A percentile compares a stretch with the other conserved stretches of the same genome.
Conservation (phyloP, 2,888 invertebrate species). For the Drosophila eohydei region DNA sequence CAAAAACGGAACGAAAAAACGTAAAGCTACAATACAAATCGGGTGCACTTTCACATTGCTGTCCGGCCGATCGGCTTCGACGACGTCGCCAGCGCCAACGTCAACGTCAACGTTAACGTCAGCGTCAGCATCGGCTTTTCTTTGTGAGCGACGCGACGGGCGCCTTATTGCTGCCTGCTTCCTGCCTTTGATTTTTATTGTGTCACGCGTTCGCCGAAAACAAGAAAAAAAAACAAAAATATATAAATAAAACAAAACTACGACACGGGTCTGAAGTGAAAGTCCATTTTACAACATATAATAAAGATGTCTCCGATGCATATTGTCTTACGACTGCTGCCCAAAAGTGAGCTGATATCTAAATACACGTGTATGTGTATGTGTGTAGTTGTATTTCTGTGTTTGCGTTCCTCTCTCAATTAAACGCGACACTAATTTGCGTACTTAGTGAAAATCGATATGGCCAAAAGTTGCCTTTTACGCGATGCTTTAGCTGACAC, state of each 20-base stretch:
- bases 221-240: constrained; percentile 18
- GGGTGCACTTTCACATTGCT: constrained; percentile 61
- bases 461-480: constrained; percentile 33
- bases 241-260: constrained; percentile 26
- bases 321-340: constrained; percentile 30
- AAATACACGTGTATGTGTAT: constrained; percentile 7
- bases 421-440: constrained; percentile 61
- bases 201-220: constrained; percentile 67
- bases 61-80: constrained; percentile 47
- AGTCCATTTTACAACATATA: constrained; percentile 40
- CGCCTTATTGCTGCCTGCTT: constrained; percentile 35
- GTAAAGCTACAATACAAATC: constrained; percentile 42
- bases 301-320: constrained; percentile 42
- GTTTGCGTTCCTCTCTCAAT: constrained; percentile 56
- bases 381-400: constrained; percentile 26
- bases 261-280: constrained; percentile 43
- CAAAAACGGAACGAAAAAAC: constrained; percentile 32
- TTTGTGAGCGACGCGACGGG: constrained; percentile 41
- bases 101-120: constrained; percentile 15
- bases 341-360: constrained; percentile 38
- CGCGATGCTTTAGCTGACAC: constrained; percentile 14
- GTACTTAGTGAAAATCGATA: constrained; percentile 75
- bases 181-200: constrained; percentile 57
- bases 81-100: constrained; percentile 29
- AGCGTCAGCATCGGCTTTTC: constrained; percentile 35